These are phyloP conservation scores for Agriotes lineatus DNA, from an alignment of 2,888 invertebrate species.

Conservation along the genomic window DNA sequence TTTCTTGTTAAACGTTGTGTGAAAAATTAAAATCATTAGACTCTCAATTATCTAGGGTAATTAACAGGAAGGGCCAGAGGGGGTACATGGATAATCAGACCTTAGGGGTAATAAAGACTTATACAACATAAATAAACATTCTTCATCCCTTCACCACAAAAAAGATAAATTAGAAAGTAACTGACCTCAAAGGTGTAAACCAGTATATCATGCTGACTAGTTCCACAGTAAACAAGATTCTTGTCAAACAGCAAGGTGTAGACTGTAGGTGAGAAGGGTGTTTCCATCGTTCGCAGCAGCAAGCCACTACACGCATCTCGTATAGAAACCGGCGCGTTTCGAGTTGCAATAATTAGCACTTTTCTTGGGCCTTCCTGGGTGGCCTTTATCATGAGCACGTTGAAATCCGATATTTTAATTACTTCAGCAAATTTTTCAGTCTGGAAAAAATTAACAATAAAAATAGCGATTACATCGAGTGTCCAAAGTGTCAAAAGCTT, in stretches of 20 bases:
- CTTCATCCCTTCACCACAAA: too few species aligned
- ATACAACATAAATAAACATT: too few species aligned
- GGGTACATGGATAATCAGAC: too few species aligned
- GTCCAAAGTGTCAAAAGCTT: too few species aligned
- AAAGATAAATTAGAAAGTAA: too few species aligned
- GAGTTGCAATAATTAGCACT: constrained; percentile 77
- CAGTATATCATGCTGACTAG: constrained; percentile 78
- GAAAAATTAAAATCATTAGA: too few species aligned
- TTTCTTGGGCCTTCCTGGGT: constrained; percentile 80
- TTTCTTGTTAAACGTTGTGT: too few species aligned
- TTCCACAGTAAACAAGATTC: constrained; percentile 81
- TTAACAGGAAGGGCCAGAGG: too few species aligned
- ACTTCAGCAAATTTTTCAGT: constrained; percentile 53
- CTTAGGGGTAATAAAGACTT: too few species aligned
- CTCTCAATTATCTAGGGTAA: too few species aligned
- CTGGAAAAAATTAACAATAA: constrained; percentile 45
- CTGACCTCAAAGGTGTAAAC: constrained; percentile 83
- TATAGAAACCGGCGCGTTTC: constrained; percentile 77
- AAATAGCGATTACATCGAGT: too few species aligned
- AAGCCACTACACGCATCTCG: constrained; percentile 81
- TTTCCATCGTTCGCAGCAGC: constrained; percentile 73
- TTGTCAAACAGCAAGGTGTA: constrained; percentile 78
- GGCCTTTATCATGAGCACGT: constrained; percentile 78
- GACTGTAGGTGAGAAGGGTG: constrained; percentile 73
- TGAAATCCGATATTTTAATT: constrained; percentile 67